phyloP scores from a whole-genome alignment of 2,113 vertebrate genomes.

The Nesoenas mayeri region DNA sequence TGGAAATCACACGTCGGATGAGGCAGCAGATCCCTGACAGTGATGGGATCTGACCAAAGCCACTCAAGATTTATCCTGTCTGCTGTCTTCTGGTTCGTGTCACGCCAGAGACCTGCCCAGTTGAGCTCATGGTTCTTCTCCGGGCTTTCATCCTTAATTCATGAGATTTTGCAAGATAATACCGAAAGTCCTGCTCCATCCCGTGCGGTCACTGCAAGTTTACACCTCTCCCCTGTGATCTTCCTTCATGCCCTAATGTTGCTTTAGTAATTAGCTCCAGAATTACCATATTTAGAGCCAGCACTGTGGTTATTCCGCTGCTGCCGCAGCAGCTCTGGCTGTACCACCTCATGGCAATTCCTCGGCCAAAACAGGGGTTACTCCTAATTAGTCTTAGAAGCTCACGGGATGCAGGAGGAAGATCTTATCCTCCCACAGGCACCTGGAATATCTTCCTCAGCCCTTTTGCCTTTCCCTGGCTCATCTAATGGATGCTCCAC shows the following conservation, averaged over 20 bases:
- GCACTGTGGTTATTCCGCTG: not conserved
- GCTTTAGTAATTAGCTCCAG: not conserved
- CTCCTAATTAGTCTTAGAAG: not conserved
- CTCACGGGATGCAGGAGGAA: not conserved
- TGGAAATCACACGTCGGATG: rapidly evolving
- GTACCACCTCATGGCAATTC: not conserved
- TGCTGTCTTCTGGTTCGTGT: not conserved
- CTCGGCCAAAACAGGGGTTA: not conserved
- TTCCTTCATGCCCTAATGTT: not conserved
- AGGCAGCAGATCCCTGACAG: not conserved
- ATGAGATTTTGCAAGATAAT: not conserved
- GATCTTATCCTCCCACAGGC: not conserved
- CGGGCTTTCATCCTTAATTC: not conserved
- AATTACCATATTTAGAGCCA: constrained; percentile 22
- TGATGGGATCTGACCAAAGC: not conserved
- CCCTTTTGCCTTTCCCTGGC: not conserved
- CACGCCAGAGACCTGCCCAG: not conserved
- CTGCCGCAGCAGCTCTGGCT: not conserved
- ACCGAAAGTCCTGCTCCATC: not conserved
- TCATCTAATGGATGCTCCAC: not conserved
- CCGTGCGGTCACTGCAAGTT: not conserved
- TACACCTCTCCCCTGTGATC: not conserved
- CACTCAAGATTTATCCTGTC: not conserved
- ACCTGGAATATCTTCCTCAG: not conserved
- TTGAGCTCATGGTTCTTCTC: not conserved